phyloP scores from a whole-genome alignment of 2,888 invertebrate species.

The Monopis laevigella region DNA sequence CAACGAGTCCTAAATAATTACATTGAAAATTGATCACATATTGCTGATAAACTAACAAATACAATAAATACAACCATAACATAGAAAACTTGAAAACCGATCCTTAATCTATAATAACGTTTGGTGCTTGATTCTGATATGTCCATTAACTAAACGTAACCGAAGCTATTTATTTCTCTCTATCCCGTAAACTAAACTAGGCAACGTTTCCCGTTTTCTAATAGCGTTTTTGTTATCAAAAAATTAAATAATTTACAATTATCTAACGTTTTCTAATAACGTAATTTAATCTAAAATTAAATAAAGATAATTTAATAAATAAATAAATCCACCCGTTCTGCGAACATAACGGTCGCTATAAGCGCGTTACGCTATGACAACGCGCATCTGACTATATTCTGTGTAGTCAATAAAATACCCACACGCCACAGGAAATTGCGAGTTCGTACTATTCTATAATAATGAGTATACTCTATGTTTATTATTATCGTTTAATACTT shows the following conservation, averaged over 20 bases:
- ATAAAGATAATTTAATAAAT: too few relatives aligned
- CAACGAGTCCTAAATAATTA: too few relatives aligned
- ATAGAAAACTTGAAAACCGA: slow-evolving; percentile 38
- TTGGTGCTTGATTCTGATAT: slow-evolving; percentile 65
- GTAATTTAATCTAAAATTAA: too few relatives aligned
- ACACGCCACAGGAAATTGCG: slow-evolving; percentile 37
- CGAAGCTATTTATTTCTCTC: slow-evolving; percentile 34
- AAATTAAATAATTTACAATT: too few relatives aligned
- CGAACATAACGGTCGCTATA: too few relatives aligned
- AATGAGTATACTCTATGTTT: slow-evolving; percentile 52
- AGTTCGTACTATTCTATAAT: slow-evolving; percentile 46
- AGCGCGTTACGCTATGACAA: too few relatives aligned
- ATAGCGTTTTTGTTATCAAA: too few relatives aligned
- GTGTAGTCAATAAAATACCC: slow-evolving; percentile 43
- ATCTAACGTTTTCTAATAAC: too few relatives aligned
- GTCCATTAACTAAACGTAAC: slow-evolving; percentile 23
- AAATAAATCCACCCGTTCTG: too few relatives aligned
- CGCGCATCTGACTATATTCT: slow-evolving; percentile 49
- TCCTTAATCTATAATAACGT: slow-evolving; percentile 57
- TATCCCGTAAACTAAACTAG: slow-evolving; percentile 60
- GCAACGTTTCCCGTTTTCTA: too few relatives aligned
- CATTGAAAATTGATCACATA: slow-evolving; percentile 6
- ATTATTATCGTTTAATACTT: slow-evolving; percentile 65
- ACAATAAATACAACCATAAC: slow-evolving; percentile 36
- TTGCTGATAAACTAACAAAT: slow-evolving; percentile 8